Evolutionary conservation across 2,797 vertebrate species (phyloP).

Genomic region (Xerus rutilus): DNA sequence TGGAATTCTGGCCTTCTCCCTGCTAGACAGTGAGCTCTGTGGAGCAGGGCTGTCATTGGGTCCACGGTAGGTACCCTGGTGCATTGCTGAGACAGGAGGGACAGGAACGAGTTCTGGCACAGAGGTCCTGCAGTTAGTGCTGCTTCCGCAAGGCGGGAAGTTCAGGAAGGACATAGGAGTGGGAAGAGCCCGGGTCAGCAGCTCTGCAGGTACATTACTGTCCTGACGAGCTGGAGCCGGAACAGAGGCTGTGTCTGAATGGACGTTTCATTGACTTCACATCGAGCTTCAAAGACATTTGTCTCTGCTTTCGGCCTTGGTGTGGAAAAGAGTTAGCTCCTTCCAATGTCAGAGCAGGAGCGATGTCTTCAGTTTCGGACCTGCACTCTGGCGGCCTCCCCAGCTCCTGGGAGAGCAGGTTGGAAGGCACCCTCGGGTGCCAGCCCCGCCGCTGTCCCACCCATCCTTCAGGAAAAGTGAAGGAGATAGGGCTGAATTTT

Average conservation of each 20-base stretch:
- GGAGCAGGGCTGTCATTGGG: rapidly evolving
- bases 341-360: neutral
- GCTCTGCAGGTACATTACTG: rapidly evolving
- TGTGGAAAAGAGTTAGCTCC: neutral
- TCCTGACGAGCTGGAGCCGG: rapidly evolving
- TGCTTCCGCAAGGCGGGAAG: rapidly evolving
- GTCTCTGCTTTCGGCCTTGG: neutral
- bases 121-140: neutral
- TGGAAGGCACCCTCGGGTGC: rapidly evolving
- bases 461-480: neutral
- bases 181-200: neutral
- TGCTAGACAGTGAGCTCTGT: rapidly evolving
- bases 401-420: neutral
- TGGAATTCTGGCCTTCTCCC: rapidly evolving
- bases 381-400: neutral
- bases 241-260: rapidly evolving
- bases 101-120: rapidly evolving
- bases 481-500: neutral
- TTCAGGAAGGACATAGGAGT: rapidly evolving
- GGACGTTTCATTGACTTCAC: neutral
- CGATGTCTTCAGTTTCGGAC: neutral
- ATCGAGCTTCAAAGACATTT: neutral
- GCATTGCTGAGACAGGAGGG: neutral
- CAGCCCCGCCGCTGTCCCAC: neutral
- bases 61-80: rapidly evolving